A percentile compares a stretch with the other conserved stretches of the same genome.
Conservation (phyloP, 30 jellyfish, hydroid and myxozoan genomes). For the Aurelia sp. region DNA sequence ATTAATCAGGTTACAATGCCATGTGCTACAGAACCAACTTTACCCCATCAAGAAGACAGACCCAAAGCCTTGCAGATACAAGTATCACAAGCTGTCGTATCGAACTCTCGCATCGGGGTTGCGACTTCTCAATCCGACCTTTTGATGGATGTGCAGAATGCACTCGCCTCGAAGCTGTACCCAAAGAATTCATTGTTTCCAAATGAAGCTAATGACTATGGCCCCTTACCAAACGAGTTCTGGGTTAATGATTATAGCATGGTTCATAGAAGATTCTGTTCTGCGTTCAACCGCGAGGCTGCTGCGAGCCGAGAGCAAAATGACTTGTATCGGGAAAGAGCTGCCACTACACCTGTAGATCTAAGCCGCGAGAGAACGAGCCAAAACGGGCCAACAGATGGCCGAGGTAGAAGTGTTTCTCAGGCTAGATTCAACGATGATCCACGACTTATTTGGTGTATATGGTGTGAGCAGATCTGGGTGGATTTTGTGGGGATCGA, state of each 20-base stretch:
- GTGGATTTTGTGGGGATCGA: slow-evolving; percentile 85
- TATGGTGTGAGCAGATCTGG: slow-evolving; percentile 97
- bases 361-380: not conserved
- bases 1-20: slow-evolving; percentile 76
- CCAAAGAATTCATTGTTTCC: slow-evolving; percentile 75
- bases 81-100: slow-evolving; percentile 90
- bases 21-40: slow-evolving; percentile 37
- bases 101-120: slow-evolving; percentile 92
- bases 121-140: slow-evolving; percentile 87
- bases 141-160: slow-evolving; percentile 84
- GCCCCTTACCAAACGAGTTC: slow-evolving; percentile 80
- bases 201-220: slow-evolving; percentile 49
- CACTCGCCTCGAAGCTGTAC: slow-evolving; percentile 81
- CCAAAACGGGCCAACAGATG: slow-evolving; percentile 6
- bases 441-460: slow-evolving; percentile 92
- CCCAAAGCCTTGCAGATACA: slow-evolving; percentile 91
- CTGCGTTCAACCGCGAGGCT: not conserved
- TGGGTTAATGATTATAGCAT: slow-evolving; percentile 97
- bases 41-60: slow-evolving; percentile 81
- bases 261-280: slow-evolving; percentile 56
- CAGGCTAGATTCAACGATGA: slow-evolving; percentile 1
- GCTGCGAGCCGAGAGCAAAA: not conserved
- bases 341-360: not conserved
- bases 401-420: not conserved
- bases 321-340: not conserved